Conservation (phyloP, 2,113 vertebrate genomes). For the Amphilophus citrinellus region DNA sequence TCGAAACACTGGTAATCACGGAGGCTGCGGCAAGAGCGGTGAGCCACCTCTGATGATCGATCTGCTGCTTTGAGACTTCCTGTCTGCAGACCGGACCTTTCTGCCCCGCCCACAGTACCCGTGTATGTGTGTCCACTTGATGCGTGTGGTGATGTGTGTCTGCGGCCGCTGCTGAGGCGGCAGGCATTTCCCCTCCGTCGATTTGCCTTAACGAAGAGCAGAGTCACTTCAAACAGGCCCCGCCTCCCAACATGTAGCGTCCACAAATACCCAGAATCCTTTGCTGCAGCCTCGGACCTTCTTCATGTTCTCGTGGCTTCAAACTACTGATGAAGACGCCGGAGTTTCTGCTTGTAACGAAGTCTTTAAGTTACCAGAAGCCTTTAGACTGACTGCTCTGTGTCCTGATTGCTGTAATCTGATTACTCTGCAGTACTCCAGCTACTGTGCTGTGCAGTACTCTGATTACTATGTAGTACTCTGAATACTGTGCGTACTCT, state of each 20-base stretch:
- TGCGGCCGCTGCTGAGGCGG: constrained; percentile 11
- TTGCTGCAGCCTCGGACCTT: constrained; percentile 47
- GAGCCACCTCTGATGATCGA: constrained; percentile 22
- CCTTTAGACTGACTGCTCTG: constrained; percentile 36
- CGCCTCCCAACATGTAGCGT: constrained; percentile 40
- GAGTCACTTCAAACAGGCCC: constrained; percentile 9
- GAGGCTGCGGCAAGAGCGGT: constrained; percentile 33
- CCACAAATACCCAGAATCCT: constrained; percentile 50
- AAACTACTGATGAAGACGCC: constrained; percentile 51
- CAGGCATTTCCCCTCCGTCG: constrained; percentile 6
- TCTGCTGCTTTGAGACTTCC: constrained; percentile 44
- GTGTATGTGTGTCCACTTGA: constrained; percentile 41
- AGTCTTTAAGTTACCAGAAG: constrained; percentile 30
- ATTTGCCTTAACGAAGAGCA: constrained; percentile 75
- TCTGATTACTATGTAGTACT: not conserved
- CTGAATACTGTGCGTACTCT: not conserved
- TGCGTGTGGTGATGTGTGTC: constrained; percentile 34
- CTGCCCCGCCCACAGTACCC: constrained; percentile 9
- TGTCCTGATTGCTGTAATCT: not conserved
- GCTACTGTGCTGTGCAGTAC: not conserved
- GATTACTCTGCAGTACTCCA: not conserved
- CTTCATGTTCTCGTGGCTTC: constrained; percentile 20
- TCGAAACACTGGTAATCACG: constrained; percentile 75
- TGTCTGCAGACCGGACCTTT: constrained; percentile 33
- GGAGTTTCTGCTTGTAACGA: not conserved